These are phyloP conservation scores for Ranitomeya imitator DNA, from an alignment of 2,113 vertebrate species.

Conservation along the genomic window DNA sequence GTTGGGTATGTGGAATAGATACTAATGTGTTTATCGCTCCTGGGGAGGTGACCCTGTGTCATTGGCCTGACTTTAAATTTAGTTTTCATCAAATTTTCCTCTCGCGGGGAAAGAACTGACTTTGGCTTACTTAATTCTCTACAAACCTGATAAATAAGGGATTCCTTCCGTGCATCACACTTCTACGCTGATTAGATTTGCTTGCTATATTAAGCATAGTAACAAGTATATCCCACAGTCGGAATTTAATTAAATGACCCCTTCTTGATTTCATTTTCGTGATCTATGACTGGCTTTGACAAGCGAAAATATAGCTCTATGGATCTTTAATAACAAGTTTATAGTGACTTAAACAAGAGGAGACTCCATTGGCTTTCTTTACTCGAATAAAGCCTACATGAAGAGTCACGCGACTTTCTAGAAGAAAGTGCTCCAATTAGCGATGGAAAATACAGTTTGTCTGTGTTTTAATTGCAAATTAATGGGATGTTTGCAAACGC, in stretches of 20 bases:
- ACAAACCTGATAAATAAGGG: conserved; percentile 17
- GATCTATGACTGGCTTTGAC: neutral
- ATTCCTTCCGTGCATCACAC: neutral
- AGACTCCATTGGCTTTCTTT: neutral
- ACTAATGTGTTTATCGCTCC: conserved; percentile 10
- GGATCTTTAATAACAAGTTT: neutral
- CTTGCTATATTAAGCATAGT: neutral
- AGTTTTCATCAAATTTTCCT: conserved; percentile 28
- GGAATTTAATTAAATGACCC: conserved; percentile 23
- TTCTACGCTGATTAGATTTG: neutral
- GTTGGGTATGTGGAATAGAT: neutral
- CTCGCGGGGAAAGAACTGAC: conserved; percentile 1
- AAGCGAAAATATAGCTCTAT: neutral
- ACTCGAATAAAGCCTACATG: neutral
- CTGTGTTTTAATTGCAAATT: neutral
- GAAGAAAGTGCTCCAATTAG: neutral
- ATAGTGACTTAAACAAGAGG: conserved; percentile 13
- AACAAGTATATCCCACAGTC: conserved; percentile 23
- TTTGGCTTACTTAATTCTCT: neutral
- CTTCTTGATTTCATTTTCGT: conserved; percentile 12
- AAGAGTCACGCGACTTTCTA: neutral
- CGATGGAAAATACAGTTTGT: neutral
- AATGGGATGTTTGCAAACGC: neutral
- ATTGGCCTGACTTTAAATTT: conserved; percentile 33
- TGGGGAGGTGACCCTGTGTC: conserved; percentile 20